A percentile compares a stretch with the other conserved stretches of the same genome.
Evolutionary conservation across 2,888 invertebrate species (phyloP).

Genomic region (Zonitis immaculata): DNA sequence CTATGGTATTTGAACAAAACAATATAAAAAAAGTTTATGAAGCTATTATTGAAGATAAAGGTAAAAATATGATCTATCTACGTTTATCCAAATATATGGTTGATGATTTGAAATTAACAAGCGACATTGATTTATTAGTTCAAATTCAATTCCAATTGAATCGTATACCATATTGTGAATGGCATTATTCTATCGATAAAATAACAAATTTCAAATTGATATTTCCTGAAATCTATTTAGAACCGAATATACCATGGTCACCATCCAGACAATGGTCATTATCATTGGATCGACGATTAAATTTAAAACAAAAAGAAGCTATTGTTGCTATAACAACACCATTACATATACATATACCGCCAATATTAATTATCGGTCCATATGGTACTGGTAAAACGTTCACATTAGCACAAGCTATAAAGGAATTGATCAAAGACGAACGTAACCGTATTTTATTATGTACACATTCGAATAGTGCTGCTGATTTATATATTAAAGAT

Average conservation of each 20-base stretch:
- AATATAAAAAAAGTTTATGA: constrained; percentile 59
- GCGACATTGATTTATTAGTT: constrained; percentile 61
- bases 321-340: constrained; percentile 71
- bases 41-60: constrained; percentile 68
- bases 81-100: constrained; percentile 66
- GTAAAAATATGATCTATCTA: constrained; percentile 71
- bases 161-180: constrained; percentile 75
- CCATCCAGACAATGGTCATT: constrained; percentile 65
- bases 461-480: constrained; percentile 83
- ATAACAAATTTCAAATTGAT: constrained; percentile 66
- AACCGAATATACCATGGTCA: constrained; percentile 65
- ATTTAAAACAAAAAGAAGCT: constrained; percentile 75
- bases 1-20: constrained; percentile 9
- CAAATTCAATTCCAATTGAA: constrained; percentile 79
- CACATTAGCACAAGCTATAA: constrained; percentile 70
- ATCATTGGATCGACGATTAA: constrained; percentile 59
- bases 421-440: constrained; percentile 59
- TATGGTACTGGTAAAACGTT: constrained; percentile 88
- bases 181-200: constrained; percentile 77
- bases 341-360: constrained; percentile 58
- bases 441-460: constrained; percentile 71
- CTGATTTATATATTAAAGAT: constrained; percentile 79
- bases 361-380: constrained; percentile 68
- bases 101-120: constrained; percentile 54
- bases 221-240: constrained; percentile 58